A percentile compares a stretch with the other conserved stretches of the same genome.
Conservation (phyloP, 2,113 vertebrate species). For the Columba janthina region DNA sequence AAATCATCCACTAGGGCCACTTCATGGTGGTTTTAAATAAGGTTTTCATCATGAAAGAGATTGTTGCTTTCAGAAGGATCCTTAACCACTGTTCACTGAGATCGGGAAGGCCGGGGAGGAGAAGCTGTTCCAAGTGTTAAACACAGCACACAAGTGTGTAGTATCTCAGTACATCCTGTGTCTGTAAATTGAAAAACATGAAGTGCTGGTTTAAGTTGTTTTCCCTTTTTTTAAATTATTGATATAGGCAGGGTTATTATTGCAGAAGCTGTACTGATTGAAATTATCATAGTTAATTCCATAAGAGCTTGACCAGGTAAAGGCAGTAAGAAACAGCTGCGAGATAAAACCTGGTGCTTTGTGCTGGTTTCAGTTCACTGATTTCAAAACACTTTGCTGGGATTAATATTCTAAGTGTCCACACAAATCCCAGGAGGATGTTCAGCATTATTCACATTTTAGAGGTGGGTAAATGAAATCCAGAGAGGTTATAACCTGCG, state of each 20-base stretch:
- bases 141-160: background rate
- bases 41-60: background rate
- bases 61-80: background rate
- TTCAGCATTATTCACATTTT: slow-evolving; percentile 45
- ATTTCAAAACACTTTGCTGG: slow-evolving; percentile 41
- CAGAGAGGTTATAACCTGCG: slow-evolving; percentile 44
- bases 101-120: background rate
- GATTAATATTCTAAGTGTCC: slow-evolving; percentile 55
- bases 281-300: background rate
- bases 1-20: background rate
- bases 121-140: background rate
- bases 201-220: background rate
- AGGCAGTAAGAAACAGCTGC: slow-evolving; percentile 1
- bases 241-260: background rate
- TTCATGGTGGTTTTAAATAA: background rate
- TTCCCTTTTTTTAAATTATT: background rate
- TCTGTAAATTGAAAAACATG: background rate
- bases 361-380: slow-evolving; percentile 35
- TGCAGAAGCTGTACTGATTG: background rate
- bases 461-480: slow-evolving; percentile 55
- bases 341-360: slow-evolving; percentile 21
- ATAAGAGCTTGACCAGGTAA: background rate
- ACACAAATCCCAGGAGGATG: slow-evolving; percentile 32
- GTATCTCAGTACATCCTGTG: background rate
- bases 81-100: background rate